Percentiles rank a stretch among this genome's conserved stretches.
Evolutionary conservation across 2,797 vertebrate species (phyloP).

Genomic region (Toxotes lorentzi): DNA sequence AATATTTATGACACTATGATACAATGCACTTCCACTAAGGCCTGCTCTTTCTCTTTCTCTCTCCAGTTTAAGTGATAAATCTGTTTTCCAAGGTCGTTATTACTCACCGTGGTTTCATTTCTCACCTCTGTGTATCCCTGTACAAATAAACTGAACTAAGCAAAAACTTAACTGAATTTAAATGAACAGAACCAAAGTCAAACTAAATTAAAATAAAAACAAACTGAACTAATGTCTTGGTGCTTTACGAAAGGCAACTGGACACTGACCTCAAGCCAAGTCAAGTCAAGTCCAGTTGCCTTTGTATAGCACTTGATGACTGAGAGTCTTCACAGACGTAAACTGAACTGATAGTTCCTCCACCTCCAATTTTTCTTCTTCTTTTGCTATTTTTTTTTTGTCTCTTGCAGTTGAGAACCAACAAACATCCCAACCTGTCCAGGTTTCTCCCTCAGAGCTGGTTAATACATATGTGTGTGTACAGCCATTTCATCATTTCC

Average conservation of each 20-base stretch:
- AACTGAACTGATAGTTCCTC: background rate
- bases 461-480: background rate
- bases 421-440: background rate
- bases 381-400: background rate
- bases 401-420: background rate
- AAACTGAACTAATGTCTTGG: background rate
- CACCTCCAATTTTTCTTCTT: rapidly evolving
- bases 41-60: background rate
- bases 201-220: constrained; percentile 6
- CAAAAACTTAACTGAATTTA: constrained; percentile 40
- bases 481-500: constrained; percentile 30
- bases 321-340: no score
- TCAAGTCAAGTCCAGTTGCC: no score
- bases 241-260: no score
- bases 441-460: background rate
- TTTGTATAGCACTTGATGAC: no score
- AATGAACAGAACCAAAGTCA: constrained; percentile 25
- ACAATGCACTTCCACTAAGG: constrained; percentile 26
- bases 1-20: constrained; percentile 59
- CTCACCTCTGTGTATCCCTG: constrained; percentile 25
- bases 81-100: constrained; percentile 32
- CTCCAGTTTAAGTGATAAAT: constrained; percentile 41
- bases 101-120: constrained; percentile 35
- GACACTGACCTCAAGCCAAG: no score
- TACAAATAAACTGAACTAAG: constrained; percentile 40